Percentiles rank a stretch among this genome's conserved stretches.
Conservation (phyloP, 2,888 invertebrate genomes). For the Capitulum mitella region DNA sequence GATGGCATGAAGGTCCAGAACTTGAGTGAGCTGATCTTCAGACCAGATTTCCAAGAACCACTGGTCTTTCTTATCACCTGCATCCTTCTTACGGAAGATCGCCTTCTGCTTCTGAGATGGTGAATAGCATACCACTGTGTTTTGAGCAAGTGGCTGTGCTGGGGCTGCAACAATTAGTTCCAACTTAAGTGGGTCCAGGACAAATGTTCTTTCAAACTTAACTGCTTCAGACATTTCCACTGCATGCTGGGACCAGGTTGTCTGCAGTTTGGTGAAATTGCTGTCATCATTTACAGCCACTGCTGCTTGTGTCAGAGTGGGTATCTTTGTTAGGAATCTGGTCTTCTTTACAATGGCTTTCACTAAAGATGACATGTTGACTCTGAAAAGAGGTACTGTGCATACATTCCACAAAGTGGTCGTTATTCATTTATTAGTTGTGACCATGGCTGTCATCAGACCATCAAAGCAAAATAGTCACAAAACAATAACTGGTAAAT, state of each 20-base stretch:
- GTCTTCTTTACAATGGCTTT: background rate
- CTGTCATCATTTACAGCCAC: background rate
- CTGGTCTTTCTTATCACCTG: background rate
- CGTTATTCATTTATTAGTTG: too few relatives aligned
- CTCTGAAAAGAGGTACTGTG: background rate
- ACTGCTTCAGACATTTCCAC: background rate
- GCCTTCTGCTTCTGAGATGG: slow-evolving; percentile 6
- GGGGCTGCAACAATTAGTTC: background rate
- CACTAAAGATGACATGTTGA: background rate
- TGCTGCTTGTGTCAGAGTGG: background rate
- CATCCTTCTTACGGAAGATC: background rate
- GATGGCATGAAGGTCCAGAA: background rate
- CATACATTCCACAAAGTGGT: too few relatives aligned
- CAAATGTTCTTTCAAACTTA: background rate
- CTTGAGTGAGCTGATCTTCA: background rate
- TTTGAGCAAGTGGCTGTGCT: background rate
- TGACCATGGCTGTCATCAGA: too few relatives aligned
- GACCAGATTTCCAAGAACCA: slow-evolving; percentile 2
- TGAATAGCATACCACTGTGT: background rate
- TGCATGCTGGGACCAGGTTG: background rate
- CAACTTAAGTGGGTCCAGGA: background rate
- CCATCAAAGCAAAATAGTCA: too few relatives aligned
- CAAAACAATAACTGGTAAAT: too few relatives aligned
- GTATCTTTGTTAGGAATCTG: background rate
- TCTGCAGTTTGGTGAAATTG: background rate